A percentile compares a stretch with the other conserved stretches of the same genome.
Evolutionary conservation across 2,888 invertebrate species (phyloP).

Genomic region (Hyppa rectilinea): DNA sequence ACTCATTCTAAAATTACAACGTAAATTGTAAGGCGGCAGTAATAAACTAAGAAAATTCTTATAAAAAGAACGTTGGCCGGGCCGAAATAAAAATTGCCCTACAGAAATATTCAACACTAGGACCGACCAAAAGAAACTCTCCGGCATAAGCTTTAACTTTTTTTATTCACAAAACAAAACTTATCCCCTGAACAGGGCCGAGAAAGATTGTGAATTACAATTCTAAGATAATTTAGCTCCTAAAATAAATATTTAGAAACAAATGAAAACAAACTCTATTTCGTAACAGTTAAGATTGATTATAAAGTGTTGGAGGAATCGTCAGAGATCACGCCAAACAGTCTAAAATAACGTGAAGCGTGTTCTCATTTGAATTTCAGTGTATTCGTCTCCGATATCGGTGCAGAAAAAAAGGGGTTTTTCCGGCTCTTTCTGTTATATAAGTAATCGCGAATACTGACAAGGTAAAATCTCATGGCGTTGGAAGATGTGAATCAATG

Average conservation of each 20-base stretch:
- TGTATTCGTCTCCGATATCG: slow-evolving; percentile 66
- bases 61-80: not conserved
- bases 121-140: slow-evolving; percentile 35
- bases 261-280: slow-evolving; percentile 49
- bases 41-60: slow-evolving; percentile 29
- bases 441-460: slow-evolving; percentile 31
- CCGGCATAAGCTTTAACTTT: slow-evolving; percentile 55
- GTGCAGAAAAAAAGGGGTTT: slow-evolving; percentile 48
- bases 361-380: slow-evolving; percentile 71
- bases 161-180: slow-evolving; percentile 66
- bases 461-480: slow-evolving; percentile 23
- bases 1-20: not conserved
- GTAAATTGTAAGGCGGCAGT: not conserved
- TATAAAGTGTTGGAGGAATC: slow-evolving; percentile 27
- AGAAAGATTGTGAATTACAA: slow-evolving; percentile 72
- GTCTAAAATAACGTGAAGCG: slow-evolving; percentile 69
- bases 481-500: slow-evolving; percentile 28
- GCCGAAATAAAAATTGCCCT: slow-evolving; percentile 25
- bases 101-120: slow-evolving; percentile 45
- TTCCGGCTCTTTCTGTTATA: slow-evolving; percentile 44
- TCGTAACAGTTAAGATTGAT: slow-evolving; percentile 20
- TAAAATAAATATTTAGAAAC: slow-evolving; percentile 54
- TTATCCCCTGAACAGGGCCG: slow-evolving; percentile 61
- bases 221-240: slow-evolving; percentile 70
- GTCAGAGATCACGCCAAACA: slow-evolving; percentile 59